Base-by-base conservation (phyloP, 2,888 invertebrate genomes). In the Dasypolia templi region DNA sequence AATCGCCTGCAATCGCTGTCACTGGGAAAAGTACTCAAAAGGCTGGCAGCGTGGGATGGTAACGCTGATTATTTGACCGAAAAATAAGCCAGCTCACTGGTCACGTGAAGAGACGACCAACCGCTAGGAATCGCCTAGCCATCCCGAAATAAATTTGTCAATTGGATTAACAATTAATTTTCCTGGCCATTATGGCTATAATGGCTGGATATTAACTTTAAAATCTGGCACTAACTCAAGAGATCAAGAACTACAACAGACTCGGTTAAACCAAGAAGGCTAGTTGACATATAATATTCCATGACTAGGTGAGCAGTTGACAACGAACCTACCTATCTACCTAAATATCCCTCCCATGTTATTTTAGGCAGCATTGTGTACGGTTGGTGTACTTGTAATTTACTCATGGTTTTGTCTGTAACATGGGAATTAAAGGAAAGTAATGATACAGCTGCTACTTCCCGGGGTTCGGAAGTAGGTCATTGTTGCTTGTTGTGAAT, bases 251-350 rank as follows among this genome's bases (percentile, higher is more conserved):
- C 32, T 67, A 55, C 35, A 12, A 59, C 39, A 72, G 69, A 81
- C 64, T 72, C 62, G 58, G 65, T 66, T 64, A 65, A 62, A 29
- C 67, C 68, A 68, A 73, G 72, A 58, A 64, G 63, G 51, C 61
- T 67, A 63, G 56, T 83, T 75, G 12, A 49, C 42, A 89, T 90
- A 86, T 89, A 88, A 87, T 92, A 92, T 92, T 91, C 91, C 88
- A 91, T 92, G 91, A 91, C 82, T 86, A 77, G 63, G 49, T 19
- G 61, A 88, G 82, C 72, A 80, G 82, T 79, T 86, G 83, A 85
- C 85, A 84, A 68, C 59, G 61, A 32, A 51, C 22, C 42, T 44
- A 39, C 32, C 35, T 65, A 35, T 14, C 19, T 63, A 63, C n/a
- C 49, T 35, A n/a, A n/a, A n/a, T n/a, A n/a, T n/a, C n/a, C 56